Conservation (phyloP, 2,113 vertebrate genomes). For the Ceratotherium simum region DNA sequence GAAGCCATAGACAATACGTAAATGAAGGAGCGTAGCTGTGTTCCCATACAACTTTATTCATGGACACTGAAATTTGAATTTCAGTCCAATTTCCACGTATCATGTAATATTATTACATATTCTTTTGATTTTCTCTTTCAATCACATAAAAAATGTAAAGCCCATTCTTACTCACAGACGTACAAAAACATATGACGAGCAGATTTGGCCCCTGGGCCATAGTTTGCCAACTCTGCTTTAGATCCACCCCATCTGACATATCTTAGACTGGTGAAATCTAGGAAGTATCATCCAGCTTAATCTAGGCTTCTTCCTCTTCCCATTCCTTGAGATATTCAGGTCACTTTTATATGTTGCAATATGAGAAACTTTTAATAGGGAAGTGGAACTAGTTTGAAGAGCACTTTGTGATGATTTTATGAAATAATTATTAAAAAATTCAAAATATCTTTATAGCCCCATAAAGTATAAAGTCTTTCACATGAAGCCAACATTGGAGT, state of each 20-base stretch:
- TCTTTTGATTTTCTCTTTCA: not conserved
- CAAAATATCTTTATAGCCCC: not conserved
- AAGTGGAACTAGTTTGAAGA: not conserved
- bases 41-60: not conserved
- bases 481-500: not conserved
- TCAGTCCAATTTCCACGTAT: not conserved
- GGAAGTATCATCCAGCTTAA: not conserved
- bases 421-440: not conserved
- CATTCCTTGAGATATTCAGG: not conserved
- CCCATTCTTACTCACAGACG: not conserved
- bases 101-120: not conserved
- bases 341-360: not conserved
- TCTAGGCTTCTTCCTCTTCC: not conserved
- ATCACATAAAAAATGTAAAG: not conserved
- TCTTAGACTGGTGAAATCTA: not conserved
- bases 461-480: not conserved
- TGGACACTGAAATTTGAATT: not conserved
- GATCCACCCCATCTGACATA: not conserved
- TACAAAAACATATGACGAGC: not conserved
- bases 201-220: not conserved
- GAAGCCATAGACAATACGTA: too few species aligned
- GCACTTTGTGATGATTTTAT: not conserved
- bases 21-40: not conserved
- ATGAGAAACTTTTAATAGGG: not conserved
- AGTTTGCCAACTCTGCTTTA: not conserved